Percentiles rank a stretch among this genome's conserved stretches.
Evolutionary conservation across 1,140 invertebrate genomes (phyloP).

Genomic region (Pseudomyrmex concolor): DNA sequence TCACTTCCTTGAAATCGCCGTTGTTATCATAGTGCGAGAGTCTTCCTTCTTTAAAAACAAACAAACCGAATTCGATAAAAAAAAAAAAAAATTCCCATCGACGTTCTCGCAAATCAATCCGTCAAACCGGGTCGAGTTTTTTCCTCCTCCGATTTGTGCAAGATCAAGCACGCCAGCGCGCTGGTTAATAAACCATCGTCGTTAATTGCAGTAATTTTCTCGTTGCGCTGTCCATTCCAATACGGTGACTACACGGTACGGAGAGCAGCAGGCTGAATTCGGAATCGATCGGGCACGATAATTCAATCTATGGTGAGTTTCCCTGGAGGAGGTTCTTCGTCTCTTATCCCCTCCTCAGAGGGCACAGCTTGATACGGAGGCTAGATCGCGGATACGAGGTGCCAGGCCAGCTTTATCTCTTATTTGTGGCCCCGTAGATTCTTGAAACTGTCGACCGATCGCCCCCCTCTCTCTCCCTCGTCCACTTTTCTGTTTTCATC

Average conservation of each 20-base stretch:
- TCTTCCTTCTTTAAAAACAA: conserved; percentile 1
- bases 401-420: conserved; percentile 74
- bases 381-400: conserved; percentile 68
- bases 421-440: conserved; percentile 76
- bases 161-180: not conserved
- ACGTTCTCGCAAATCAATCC: not conserved
- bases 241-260: not conserved
- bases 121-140: not conserved
- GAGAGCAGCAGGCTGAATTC: conserved; percentile 47
- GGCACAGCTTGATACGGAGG: conserved; percentile 29
- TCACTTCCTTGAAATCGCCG: conserved; percentile 16
- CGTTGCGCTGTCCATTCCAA: conserved; percentile 16
- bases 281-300: conserved; percentile 71
- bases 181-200: conserved; percentile 15
- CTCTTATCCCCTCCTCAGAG: conserved; percentile 64
- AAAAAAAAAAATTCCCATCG: not conserved
- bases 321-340: conserved; percentile 46
- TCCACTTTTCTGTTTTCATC: not conserved
- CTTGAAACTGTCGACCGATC: conserved; percentile 51
- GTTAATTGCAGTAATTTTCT: conserved; percentile 36
- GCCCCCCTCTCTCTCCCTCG: conserved; percentile 2
- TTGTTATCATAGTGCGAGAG: conserved; percentile 8
- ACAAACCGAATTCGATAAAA: not conserved
- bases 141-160: not conserved
- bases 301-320: conserved; percentile 72